Conservation (phyloP, 2,888 invertebrate species). For the Glaucopsyche alexis region DNA sequence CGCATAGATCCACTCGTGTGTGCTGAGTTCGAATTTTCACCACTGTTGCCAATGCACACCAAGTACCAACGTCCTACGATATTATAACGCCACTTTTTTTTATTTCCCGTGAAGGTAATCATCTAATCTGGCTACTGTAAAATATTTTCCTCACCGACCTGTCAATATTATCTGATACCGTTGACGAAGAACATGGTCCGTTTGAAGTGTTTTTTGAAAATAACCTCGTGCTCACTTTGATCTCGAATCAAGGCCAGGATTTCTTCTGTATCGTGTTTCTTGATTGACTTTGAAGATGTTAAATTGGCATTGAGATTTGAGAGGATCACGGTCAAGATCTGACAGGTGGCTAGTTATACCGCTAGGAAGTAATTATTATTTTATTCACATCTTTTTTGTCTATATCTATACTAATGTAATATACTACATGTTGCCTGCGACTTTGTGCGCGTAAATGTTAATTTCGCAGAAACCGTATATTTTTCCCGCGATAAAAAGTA, state of each 20-base stretch:
- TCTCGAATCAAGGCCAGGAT: slow-evolving; percentile 19
- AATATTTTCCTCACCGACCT: slow-evolving; percentile 11
- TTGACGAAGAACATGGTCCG: neutral
- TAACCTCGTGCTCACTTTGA: neutral
- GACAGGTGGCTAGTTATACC: neutral
- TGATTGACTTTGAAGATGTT: neutral
- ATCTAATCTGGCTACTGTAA: neutral
- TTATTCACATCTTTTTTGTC: neutral
- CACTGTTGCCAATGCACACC: no score
- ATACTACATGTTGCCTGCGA: no score
- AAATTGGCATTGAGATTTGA: neutral
- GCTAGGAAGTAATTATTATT: neutral
- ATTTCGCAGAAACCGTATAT: no score
- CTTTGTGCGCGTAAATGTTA: no score
- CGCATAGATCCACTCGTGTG: no score
- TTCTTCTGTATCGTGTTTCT: neutral
- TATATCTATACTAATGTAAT: no score
- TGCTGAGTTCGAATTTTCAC: no score
- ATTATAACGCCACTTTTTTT: no score
- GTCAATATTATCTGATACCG: slow-evolving; percentile 23
- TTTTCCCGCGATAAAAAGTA: no score
- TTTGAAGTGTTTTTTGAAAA: slow-evolving; percentile 26
- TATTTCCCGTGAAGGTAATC: no score
- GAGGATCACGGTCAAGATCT: neutral
- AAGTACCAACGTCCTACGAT: no score